Evolutionary conservation across 2,797 vertebrate species (phyloP).

Genomic region (Macroramphosus scolopax): DNA sequence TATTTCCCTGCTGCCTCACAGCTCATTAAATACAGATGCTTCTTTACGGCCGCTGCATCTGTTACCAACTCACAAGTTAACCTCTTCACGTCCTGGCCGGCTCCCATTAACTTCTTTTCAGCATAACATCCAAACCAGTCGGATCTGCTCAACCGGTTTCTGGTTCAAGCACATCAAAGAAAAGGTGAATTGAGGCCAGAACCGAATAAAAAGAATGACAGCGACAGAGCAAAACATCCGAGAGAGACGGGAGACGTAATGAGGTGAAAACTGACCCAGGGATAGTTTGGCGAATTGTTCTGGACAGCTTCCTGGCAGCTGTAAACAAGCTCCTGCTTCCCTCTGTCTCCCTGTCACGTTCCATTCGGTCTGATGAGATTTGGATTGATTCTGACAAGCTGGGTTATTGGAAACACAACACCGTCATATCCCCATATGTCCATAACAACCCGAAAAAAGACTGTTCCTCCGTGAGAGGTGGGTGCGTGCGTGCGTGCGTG

Average conservation of each 20-base stretch:
- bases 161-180: not conserved
- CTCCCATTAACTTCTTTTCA: too few species aligned
- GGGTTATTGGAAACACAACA: slow-evolving; percentile 32
- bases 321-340: slow-evolving; percentile 23
- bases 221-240: not conserved
- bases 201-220: not conserved
- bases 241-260: not conserved
- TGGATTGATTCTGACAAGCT: slow-evolving; percentile 33
- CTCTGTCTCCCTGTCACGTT: slow-evolving; percentile 8
- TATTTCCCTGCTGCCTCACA: too few species aligned
- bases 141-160: not conserved
- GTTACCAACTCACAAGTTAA: too few species aligned
- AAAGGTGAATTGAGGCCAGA: slow-evolving; percentile 3
- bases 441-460: slow-evolving; percentile 15
- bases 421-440: slow-evolving; percentile 8
- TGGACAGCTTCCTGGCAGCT: slow-evolving; percentile 37
- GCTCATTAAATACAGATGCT: too few species aligned
- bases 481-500: too few species aligned
- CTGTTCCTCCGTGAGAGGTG: slow-evolving; percentile 8
- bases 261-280: slow-evolving; percentile 26
- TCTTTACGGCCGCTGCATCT: too few species aligned
- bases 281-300: slow-evolving; percentile 12
- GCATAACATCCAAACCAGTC: too few species aligned
- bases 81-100: too few species aligned
- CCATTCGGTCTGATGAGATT: slow-evolving; percentile 15